These are phyloP conservation scores for Congeria kusceri DNA, from an alignment of 2,888 invertebrate genomes.

Conservation along the genomic window DNA sequence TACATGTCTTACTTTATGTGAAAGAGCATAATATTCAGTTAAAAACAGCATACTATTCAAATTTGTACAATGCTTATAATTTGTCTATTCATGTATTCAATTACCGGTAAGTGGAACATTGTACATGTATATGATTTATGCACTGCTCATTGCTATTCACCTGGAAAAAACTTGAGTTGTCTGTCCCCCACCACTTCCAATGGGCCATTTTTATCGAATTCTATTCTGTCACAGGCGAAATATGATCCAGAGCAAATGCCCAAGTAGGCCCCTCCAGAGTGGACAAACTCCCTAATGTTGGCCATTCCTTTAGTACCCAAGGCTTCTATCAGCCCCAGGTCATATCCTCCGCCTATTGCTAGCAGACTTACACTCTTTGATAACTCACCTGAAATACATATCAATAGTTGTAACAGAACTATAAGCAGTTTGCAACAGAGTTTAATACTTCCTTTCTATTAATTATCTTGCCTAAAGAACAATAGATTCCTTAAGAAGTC, in stretches of 20 bases:
- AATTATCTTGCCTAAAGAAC: no score
- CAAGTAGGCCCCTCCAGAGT: conserved; percentile 79
- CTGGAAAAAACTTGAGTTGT: conserved; percentile 80
- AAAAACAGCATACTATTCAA: no score
- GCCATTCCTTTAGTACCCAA: conserved; percentile 71
- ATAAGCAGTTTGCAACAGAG: no score
- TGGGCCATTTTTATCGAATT: conserved; percentile 81
- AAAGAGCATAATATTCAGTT: no score
- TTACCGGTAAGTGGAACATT: no score
- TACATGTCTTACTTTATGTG: no score
- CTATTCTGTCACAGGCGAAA: conserved; percentile 79
- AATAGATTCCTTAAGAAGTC: no score
- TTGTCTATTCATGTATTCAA: no score
- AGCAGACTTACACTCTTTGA: conserved; percentile 35
- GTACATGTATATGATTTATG: background rate
- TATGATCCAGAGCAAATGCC: conserved; percentile 83
- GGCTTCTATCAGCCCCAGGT: conserved; percentile 76
- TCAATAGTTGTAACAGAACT: no score
- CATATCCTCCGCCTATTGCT: conserved; percentile 82
- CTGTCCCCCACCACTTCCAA: conserved; percentile 79
- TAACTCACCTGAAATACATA: no score
- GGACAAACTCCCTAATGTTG: conserved; percentile 75
- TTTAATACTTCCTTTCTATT: no score
- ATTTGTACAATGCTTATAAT: no score
- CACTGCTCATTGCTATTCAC: conserved; percentile 53